These are phyloP conservation scores for Ophion costatus DNA, from an alignment of 2,888 invertebrate species.

Conservation along the genomic window DNA sequence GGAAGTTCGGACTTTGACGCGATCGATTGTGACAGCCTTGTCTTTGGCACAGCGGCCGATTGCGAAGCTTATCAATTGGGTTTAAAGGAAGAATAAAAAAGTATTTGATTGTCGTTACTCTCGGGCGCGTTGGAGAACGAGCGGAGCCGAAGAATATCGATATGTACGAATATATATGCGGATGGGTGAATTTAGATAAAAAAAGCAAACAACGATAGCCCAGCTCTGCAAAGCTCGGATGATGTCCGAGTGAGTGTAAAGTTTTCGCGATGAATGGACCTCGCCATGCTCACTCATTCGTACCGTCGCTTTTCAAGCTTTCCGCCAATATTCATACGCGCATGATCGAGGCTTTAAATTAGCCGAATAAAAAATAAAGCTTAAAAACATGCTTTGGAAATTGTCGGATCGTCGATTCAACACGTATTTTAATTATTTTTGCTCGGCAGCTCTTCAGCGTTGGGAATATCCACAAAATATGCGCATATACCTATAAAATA, in stretches of 20 bases:
- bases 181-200: neutral
- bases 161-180: no score
- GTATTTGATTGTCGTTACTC: no score
- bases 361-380: constrained; percentile 7
- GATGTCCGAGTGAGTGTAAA: constrained; percentile 22
- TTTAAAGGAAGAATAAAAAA: no score
- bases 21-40: no score
- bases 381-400: neutral
- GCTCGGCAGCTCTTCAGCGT: neutral
- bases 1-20: no score
- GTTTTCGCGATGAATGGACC: constrained; percentile 44
- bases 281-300: constrained; percentile 41
- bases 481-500: no score
- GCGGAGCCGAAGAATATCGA: no score
- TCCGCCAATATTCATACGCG: constrained; percentile 26
- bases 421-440: neutral
- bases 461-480: no score
- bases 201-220: constrained; percentile 51
- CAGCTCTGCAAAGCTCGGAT: constrained; percentile 43
- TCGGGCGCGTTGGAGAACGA: no score
- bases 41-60: no score
- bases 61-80: no score
- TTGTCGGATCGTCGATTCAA: neutral
- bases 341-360: constrained; percentile 31
- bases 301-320: constrained; percentile 28